Evolutionary conservation across 2,888 invertebrate species (phyloP).

Genomic region (Drosophila mimica): DNA sequence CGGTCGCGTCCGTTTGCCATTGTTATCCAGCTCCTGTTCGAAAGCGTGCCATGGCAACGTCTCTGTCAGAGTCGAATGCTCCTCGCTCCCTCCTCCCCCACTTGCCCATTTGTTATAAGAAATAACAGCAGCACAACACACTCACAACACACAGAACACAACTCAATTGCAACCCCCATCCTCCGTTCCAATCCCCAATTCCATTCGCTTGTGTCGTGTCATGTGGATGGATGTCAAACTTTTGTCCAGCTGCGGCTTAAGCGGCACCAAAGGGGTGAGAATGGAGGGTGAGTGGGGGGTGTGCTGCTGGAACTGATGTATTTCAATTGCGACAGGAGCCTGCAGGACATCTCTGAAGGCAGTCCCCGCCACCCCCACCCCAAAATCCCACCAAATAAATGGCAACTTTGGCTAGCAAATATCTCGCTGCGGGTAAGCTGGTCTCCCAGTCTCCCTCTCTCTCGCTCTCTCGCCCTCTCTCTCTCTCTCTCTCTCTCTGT

Average conservation of each 20-base stretch:
- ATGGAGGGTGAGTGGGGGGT: neutral
- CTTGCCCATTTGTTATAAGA: slow-evolving; percentile 71
- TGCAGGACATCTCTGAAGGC: slow-evolving; percentile 49
- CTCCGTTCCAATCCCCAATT: slow-evolving; percentile 3
- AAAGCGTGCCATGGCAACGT: slow-evolving; percentile 61
- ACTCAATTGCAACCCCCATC: slow-evolving; percentile 2
- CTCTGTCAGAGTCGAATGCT: slow-evolving; percentile 23
- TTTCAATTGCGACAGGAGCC: slow-evolving; percentile 44
- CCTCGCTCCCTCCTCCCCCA: neutral
- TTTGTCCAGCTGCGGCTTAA: slow-evolving; percentile 79
- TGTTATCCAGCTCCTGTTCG: slow-evolving; percentile 57
- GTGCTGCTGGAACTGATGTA: slow-evolving; percentile 19
- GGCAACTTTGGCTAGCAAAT: slow-evolving; percentile 32
- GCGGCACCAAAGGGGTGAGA: slow-evolving; percentile 38
- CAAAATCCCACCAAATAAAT: slow-evolving; percentile 41
- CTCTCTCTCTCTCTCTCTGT: neutral
- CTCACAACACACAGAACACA: neutral
- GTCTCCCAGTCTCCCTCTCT: slow-evolving; percentile 3
- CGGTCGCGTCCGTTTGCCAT: slow-evolving; percentile 60
- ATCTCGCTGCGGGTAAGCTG: slow-evolving; percentile 5
- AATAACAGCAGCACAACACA: slow-evolving; percentile 60
- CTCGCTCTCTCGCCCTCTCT: neutral
- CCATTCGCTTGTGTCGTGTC: slow-evolving; percentile 57
- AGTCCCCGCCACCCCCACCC: neutral
- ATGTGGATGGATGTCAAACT: slow-evolving; percentile 78